Evolutionary conservation across 2,797 vertebrate genomes (phyloP).

Genomic region (Gorsachius magnificus): DNA sequence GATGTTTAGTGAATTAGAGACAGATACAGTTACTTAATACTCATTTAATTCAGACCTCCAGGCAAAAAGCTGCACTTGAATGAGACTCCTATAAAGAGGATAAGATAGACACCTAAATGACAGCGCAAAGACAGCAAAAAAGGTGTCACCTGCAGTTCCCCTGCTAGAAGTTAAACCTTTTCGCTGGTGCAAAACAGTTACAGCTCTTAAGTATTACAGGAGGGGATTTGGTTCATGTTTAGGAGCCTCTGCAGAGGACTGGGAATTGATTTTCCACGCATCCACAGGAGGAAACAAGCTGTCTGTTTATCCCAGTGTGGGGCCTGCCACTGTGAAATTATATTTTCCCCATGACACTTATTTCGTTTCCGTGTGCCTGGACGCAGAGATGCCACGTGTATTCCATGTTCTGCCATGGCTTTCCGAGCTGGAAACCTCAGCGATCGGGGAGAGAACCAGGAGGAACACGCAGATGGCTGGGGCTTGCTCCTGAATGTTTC

Average conservation of each 20-base stretch:
- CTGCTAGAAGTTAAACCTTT: conserved; percentile 1
- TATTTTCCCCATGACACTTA: conserved; percentile 52
- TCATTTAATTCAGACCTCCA: not conserved
- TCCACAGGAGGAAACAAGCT: conserved; percentile 23
- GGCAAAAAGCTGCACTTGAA: conserved; percentile 5
- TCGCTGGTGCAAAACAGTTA: not conserved
- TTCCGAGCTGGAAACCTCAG: conserved; percentile 26
- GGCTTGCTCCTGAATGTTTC: not conserved
- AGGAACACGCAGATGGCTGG: not conserved
- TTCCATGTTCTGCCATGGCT: not conserved
- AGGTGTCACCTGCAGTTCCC: not conserved
- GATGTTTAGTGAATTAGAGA: conserved; percentile 42
- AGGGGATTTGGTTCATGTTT: conserved; percentile 11
- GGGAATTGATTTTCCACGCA: conserved; percentile 65
- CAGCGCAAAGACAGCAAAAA: not conserved
- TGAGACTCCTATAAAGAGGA: not conserved
- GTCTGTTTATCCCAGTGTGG: conserved; percentile 14
- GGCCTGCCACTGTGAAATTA: conserved; percentile 51
- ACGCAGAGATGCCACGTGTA: conserved; percentile 7
- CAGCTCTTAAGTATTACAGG: not conserved
- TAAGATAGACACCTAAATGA: not conserved
- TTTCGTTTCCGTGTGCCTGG: not conserved
- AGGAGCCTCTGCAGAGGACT: conserved; percentile 23
- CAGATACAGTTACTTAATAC: conserved; percentile 43
- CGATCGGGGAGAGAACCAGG: not conserved